phyloP scores from a whole-genome alignment of 2,113 vertebrate genomes.

The Gnathonemus echidnorhynchus region DNA sequence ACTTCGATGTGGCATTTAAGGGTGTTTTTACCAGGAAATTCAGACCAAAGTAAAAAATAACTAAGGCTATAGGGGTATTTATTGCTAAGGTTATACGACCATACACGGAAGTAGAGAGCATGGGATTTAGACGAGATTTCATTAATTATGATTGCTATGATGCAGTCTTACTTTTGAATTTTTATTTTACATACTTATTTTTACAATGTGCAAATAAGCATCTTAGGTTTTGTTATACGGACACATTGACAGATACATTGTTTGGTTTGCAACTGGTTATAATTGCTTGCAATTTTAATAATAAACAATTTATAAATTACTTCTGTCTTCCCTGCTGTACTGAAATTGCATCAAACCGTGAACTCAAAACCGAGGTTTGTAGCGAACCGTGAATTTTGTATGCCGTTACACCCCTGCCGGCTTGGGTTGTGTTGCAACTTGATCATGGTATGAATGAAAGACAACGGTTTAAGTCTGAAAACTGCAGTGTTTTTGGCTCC shows the following conservation, averaged over 20 bases:
- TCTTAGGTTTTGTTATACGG: neutral
- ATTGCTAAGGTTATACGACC: neutral
- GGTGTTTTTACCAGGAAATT: neutral
- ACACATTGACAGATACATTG: neutral
- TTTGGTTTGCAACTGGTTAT: neutral
- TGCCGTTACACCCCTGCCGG: neutral
- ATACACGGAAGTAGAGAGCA: neutral
- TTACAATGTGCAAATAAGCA: neutral
- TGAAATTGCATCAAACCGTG: neutral
- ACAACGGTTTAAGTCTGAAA: neutral
- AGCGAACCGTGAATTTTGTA: neutral
- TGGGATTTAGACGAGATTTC: neutral
- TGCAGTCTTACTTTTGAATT: neutral
- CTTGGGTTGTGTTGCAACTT: neutral
- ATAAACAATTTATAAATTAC: neutral
- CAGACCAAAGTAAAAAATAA: neutral
- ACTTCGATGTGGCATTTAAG: neutral
- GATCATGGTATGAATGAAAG: neutral
- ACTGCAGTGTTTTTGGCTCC: neutral
- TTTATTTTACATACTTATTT: neutral
- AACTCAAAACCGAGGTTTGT: neutral
- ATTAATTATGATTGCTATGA: neutral
- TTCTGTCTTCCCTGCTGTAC: neutral
- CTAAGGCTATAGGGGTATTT: neutral
- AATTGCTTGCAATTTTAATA: neutral